Percentiles rank a stretch among this genome's conserved stretches.
These are phyloP conservation scores for Paratilapia polleni DNA, from an alignment of 2,113 vertebrate genomes.

Conservation along the genomic window DNA sequence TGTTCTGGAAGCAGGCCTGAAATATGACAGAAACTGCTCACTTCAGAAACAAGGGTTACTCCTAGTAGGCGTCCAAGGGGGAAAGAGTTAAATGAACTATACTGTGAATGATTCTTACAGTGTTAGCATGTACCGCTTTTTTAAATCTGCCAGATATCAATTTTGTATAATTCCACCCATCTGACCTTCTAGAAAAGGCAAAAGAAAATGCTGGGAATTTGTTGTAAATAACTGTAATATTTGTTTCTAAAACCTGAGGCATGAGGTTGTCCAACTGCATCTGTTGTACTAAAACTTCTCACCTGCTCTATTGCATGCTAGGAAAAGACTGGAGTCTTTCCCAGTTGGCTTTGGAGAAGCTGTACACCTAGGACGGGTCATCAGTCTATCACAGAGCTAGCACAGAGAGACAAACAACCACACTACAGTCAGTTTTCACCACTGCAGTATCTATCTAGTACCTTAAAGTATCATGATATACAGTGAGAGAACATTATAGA, in stretches of 20 bases:
- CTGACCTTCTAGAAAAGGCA: background rate
- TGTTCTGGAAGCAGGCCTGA: no score
- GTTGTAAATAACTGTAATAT: constrained; percentile 15
- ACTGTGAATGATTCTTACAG: background rate
- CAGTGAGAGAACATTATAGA: no score
- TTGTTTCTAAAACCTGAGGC: background rate
- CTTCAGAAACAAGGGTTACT: no score
- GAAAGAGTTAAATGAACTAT: background rate
- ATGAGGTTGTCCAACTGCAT: background rate
- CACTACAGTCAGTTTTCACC: background rate
- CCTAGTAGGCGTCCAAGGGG: no score
- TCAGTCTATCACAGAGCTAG: no score
- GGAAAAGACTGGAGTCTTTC: background rate
- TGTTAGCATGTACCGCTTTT: background rate
- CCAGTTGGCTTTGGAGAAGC: no score
- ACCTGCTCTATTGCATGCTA: constrained; percentile 7
- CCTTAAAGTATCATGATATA: no score
- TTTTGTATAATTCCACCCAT: background rate
- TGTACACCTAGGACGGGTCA: no score
- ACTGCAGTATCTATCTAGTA: background rate
- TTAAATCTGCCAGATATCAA: background rate
- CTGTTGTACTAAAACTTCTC: constrained; percentile 4
- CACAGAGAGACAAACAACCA: background rate
- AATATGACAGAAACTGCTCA: no score
- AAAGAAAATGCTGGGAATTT: background rate